A percentile compares a stretch with the other conserved stretches of the same genome.
phyloP scores from a whole-genome alignment of 2,888 invertebrate genomes.

The Homarus gammarus region DNA sequence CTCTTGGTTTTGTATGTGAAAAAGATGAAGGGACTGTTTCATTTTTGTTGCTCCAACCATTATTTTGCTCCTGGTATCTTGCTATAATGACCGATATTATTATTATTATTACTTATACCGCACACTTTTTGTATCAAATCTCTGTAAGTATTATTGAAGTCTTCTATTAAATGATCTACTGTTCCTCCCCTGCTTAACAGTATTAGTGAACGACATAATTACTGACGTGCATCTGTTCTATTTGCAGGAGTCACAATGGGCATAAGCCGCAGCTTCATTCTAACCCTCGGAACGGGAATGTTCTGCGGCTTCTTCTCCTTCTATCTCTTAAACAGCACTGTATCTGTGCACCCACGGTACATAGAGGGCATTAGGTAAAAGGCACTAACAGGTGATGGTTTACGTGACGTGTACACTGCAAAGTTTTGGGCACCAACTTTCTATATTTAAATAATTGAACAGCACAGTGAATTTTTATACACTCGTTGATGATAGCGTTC shows the following conservation, averaged over 20 bases:
- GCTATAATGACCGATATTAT: not conserved
- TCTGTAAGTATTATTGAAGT: not conserved
- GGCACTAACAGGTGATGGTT: constrained; percentile 65
- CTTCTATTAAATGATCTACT: not conserved
- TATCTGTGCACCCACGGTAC: constrained; percentile 68
- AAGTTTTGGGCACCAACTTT: not conserved
- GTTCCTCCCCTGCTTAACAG: not conserved
- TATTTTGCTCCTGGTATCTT: not conserved
- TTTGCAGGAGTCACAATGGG: constrained; percentile 69
- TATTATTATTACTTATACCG: not conserved
- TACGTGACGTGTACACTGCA: not conserved
- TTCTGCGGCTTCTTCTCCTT: constrained; percentile 76
- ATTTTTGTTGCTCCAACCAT: too few relatives aligned
- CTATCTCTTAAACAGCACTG: constrained; percentile 75
- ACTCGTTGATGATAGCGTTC: too few relatives aligned
- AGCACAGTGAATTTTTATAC: too few relatives aligned
- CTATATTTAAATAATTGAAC: too few relatives aligned
- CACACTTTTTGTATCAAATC: not conserved
- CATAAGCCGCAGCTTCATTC: constrained; percentile 71
- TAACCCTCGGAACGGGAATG: constrained; percentile 75
- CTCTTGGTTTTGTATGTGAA: too few relatives aligned
- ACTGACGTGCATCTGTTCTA: constrained; percentile 10
- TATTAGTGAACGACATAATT: not conserved
- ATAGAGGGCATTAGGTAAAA: constrained; percentile 72
- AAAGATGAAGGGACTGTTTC: too few relatives aligned